These are phyloP conservation scores for Conger conger DNA, from an alignment of 2,113 vertebrate species.

Conservation along the genomic window DNA sequence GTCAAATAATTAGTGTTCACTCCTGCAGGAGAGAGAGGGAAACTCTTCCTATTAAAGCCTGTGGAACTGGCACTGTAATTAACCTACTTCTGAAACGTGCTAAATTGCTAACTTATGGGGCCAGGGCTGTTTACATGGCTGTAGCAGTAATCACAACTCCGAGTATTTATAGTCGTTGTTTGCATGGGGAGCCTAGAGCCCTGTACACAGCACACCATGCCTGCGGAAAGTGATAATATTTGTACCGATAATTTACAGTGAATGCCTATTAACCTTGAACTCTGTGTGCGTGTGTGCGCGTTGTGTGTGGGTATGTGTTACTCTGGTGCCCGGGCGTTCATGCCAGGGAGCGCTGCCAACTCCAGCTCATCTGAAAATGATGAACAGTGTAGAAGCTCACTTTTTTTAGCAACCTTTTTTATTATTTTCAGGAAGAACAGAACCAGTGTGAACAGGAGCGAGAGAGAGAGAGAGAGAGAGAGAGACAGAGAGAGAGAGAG, in stretches of 20 bases:
- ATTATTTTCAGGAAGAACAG: no score
- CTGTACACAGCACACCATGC: constrained; percentile 13
- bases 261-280: constrained; percentile 69
- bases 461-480: no score
- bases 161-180: constrained; percentile 27
- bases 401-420: no score
- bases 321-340: no score
- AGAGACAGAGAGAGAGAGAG: no score
- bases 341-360: no score
- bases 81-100: constrained; percentile 52
- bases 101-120: constrained; percentile 48
- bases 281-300: constrained; percentile 41
- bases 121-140: constrained; percentile 25
- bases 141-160: constrained; percentile 24
- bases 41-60: constrained; percentile 50
- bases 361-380: no score
- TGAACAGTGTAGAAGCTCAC: no score
- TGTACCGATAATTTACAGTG: constrained; percentile 62
- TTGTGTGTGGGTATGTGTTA: no score
- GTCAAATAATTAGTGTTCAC: constrained; percentile 57
- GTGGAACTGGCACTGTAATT: constrained; percentile 42
- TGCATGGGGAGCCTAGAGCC: constrained; percentile 20
- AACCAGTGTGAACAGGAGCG: no score
- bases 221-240: constrained; percentile 49
- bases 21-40: constrained; percentile 46